These are phyloP conservation scores for Buceros bicornis DNA, from an alignment of 2,797 vertebrate genomes.

Conservation along the genomic window DNA sequence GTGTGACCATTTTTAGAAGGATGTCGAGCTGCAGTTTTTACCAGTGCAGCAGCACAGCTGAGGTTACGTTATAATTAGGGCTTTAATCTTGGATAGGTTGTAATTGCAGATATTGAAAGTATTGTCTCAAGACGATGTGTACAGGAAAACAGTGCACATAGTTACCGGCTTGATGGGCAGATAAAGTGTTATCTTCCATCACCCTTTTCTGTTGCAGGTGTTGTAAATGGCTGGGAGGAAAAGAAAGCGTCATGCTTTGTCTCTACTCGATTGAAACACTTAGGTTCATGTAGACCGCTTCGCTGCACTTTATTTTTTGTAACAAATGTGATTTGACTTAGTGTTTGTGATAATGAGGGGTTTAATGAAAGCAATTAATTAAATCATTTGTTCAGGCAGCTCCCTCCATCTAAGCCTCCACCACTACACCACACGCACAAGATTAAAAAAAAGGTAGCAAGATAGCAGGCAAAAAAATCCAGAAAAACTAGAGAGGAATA, in stretches of 20 bases:
- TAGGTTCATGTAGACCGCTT: not conserved
- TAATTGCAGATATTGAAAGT: not conserved
- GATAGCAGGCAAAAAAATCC: not conserved
- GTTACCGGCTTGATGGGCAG: not conserved
- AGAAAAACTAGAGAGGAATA: not conserved
- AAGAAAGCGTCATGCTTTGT: not conserved
- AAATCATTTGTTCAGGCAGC: constrained; percentile 49
- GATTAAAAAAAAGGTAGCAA: not conserved
- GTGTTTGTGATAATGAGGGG: constrained; percentile 55
- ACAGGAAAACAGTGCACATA: not conserved
- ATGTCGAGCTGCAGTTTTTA: not conserved
- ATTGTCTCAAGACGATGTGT: not conserved
- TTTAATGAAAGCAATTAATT: constrained; percentile 72
- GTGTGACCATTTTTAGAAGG: not conserved
- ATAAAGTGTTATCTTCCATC: not conserved
- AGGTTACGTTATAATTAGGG: not conserved
- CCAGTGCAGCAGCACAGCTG: not conserved
- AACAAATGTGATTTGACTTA: not conserved
- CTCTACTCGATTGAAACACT: constrained; percentile 12
- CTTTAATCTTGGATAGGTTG: not conserved
- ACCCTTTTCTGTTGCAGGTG: not conserved
- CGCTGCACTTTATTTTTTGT: constrained; percentile 5
- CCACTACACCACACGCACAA: not conserved
- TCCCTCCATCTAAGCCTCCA: not conserved
- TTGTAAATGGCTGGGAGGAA: not conserved